phyloP scores from a whole-genome alignment of 2,797 vertebrate species.

The Phataginus tricuspis region DNA sequence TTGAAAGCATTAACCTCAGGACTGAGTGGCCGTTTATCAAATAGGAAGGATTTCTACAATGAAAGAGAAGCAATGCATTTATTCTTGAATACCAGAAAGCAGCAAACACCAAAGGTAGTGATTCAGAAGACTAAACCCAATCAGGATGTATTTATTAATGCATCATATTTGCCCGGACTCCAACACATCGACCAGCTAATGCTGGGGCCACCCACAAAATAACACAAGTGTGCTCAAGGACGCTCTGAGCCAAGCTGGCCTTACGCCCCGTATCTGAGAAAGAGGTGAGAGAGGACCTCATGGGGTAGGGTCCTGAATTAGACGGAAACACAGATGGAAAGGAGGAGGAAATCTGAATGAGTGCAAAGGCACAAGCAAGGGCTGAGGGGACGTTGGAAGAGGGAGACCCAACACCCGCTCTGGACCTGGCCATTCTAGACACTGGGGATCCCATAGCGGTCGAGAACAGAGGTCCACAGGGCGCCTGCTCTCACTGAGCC shows the following conservation, averaged over 20 bases:
- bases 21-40: slow-evolving; percentile 86
- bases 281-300: not conserved
- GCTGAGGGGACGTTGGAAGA: not conserved
- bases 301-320: not conserved
- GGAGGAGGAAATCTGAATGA: not conserved
- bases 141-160: slow-evolving; percentile 14
- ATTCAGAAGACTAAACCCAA: slow-evolving; percentile 17
- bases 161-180: not conserved
- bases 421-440: not conserved
- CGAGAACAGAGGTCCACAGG: not conserved
- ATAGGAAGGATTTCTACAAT: slow-evolving; percentile 88
- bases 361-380: not conserved
- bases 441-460: not conserved
- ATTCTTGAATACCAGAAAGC: not conserved
- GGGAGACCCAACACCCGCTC: not conserved
- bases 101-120: not conserved
- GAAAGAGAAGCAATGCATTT: slow-evolving; percentile 61
- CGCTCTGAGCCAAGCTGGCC: not conserved
- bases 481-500: not conserved
- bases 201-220: not conserved
- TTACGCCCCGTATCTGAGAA: not conserved
- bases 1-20: slow-evolving; percentile 81
- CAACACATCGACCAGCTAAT: not conserved
- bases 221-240: not conserved
- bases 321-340: not conserved